Evolutionary conservation across 2,888 invertebrate species (phyloP).

Genomic region (Griposia aprilina): DNA sequence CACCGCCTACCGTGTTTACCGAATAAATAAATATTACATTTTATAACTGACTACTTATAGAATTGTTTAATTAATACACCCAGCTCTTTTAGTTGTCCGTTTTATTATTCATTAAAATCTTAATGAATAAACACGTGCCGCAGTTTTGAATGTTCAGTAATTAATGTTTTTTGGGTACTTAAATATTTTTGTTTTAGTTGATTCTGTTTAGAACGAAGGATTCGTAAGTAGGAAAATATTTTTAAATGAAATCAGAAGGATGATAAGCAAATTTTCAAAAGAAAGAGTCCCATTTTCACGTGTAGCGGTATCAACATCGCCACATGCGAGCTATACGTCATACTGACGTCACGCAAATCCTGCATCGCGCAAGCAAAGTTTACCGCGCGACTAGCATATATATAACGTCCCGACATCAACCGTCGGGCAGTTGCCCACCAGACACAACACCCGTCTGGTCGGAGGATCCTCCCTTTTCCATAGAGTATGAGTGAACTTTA

Average conservation of each 20-base stretch:
- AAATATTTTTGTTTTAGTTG: not conserved
- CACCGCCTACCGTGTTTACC: conserved; percentile 62
- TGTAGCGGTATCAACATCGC: too few relatives aligned
- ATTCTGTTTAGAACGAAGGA: not conserved
- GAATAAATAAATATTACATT: conserved; percentile 58
- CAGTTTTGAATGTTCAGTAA: conserved; percentile 18
- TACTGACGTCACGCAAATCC: too few relatives aligned
- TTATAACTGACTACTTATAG: conserved; percentile 63
- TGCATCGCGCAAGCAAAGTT: too few relatives aligned
- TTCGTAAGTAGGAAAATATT: not conserved
- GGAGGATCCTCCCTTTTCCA: too few relatives aligned
- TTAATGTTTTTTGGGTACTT: conserved; percentile 8
- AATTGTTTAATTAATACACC: conserved; percentile 62
- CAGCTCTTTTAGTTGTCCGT: conserved; percentile 25
- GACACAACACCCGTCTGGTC: too few relatives aligned
- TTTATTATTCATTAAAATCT: conserved; percentile 52
- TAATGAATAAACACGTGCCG: conserved; percentile 42
- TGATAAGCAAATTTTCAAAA: not conserved
- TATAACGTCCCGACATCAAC: too few relatives aligned
- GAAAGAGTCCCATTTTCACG: too few relatives aligned
- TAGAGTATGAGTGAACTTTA: too few relatives aligned
- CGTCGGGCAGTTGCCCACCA: too few relatives aligned
- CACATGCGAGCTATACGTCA: too few relatives aligned
- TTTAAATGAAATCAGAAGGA: not conserved
- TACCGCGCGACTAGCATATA: too few relatives aligned